phyloP scores from a whole-genome alignment of 2,797 vertebrate genomes.

The Notoglanidium macrostoma region DNA sequence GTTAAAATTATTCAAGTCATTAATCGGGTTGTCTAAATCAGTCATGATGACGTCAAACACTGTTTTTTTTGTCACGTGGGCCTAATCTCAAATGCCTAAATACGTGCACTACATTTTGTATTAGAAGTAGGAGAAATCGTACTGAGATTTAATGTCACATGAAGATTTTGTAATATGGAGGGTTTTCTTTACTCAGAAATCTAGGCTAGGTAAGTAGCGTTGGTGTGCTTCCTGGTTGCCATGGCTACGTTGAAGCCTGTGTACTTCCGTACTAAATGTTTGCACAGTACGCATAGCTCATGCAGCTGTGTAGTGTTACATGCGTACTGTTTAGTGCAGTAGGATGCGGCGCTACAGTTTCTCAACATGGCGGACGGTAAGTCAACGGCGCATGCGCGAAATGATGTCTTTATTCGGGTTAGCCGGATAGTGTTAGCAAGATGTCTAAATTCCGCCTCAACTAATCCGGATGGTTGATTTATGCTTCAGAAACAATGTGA shows the following conservation, averaged over 20 bases:
- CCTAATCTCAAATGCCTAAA: neutral
- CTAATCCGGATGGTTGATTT: neutral
- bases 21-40: neutral
- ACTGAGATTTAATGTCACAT: neutral
- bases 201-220: neutral
- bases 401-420: neutral
- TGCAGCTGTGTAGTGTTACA: neutral
- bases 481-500: neutral
- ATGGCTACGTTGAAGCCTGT: neutral
- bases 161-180: too few species aligned
- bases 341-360: neutral
- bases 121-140: neutral
- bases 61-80: neutral
- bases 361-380: neutral
- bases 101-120: neutral
- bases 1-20: neutral
- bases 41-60: neutral
- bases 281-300: neutral
- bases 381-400: conserved; percentile 8
- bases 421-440: conserved; percentile 31
- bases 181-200: neutral
- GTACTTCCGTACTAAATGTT: neutral
- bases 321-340: neutral
- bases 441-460: neutral
- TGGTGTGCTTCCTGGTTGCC: neutral